Base-by-base conservation (phyloP, 2,797 vertebrate species). In the Ammospiza maritima region DNA sequence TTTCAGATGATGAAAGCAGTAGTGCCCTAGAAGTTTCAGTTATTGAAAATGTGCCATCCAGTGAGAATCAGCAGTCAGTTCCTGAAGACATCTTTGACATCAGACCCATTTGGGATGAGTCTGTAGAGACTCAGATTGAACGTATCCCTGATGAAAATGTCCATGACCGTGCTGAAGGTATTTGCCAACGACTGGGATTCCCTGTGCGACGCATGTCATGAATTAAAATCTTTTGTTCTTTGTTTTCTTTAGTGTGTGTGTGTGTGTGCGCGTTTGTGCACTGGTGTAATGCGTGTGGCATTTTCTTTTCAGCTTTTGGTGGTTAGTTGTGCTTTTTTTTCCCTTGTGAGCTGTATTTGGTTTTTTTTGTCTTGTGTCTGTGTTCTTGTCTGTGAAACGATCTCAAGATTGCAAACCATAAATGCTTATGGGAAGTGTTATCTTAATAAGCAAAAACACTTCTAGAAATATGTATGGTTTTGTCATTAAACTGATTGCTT, bases 61-160 rank as follows among this genome's bases (percentile, higher is more conserved):
- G 98, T 98, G 98, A 99, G 97, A 98, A 98, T 97, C 98, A 99
- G 97, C 98, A 98, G 97, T 98, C 98, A 98, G 97, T 98, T 97
- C 98, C 98, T 89, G 99, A 99, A 98, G 99, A 99, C 98, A 97
- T 99, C 98, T 99, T 99, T 99, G 99, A 99, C 97, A 98, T 98
- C 98, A 99, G 98, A 98, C 99, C 99, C 97, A 98, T 99, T 98
- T 99, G 99, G 99, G 99, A 99, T 97, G 98, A 99, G 97, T 99
- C 99, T 97, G 98, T 99, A 98, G 99, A 99, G 98, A 99, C 99
- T 98, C 99, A 99, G 98, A 99, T 99, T 98, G 99, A 99, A 98
- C 99, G 99, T 98, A 99, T 99, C 98, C 99, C 99, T 98, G 99
- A 99, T 77, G 99, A 99, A 98, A 99, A 98, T 99, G 98, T 98